phyloP scores from a whole-genome alignment of 2,797 vertebrate species.

The Sorex maritimensis region DNA sequence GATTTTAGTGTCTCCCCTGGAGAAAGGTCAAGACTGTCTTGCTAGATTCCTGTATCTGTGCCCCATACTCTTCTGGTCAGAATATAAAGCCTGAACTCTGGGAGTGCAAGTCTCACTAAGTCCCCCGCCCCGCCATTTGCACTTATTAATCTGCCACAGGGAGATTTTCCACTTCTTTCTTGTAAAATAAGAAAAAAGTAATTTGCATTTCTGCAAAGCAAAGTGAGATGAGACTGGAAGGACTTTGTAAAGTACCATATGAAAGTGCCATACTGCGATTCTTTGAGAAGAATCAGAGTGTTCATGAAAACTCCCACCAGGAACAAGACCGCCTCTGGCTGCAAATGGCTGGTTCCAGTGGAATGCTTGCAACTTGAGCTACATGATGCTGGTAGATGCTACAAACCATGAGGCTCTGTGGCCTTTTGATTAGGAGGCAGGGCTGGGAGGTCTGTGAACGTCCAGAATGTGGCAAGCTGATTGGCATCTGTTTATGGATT shows the following conservation, averaged over 20 bases:
- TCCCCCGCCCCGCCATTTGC: not conserved
- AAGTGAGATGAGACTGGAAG: not conserved
- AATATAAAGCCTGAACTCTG: not conserved
- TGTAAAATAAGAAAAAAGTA: conserved; percentile 31
- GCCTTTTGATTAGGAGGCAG: not conserved
- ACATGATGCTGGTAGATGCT: not conserved
- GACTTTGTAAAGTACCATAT: not conserved
- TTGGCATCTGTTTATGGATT: not conserved
- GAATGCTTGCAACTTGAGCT: not conserved
- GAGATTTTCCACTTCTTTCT: not conserved
- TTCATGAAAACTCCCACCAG: not conserved
- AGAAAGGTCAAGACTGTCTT: not conserved
- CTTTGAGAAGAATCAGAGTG: not conserved
- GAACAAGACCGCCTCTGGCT: not conserved
- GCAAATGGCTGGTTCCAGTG: not conserved
- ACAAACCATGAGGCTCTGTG: not conserved
- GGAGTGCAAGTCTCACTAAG: not conserved
- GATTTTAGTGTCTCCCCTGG: not conserved
- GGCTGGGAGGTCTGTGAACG: not conserved
- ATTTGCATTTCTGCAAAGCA: not conserved
- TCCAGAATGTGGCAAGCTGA: conserved; percentile 1
- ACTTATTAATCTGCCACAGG: not conserved
- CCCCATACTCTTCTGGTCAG: too few species aligned
- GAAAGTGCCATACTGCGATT: not conserved
- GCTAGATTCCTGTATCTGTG: not conserved